Evolutionary conservation across 2,113 vertebrate species (phyloP).

Genomic region (Microcebus tavaratra): DNA sequence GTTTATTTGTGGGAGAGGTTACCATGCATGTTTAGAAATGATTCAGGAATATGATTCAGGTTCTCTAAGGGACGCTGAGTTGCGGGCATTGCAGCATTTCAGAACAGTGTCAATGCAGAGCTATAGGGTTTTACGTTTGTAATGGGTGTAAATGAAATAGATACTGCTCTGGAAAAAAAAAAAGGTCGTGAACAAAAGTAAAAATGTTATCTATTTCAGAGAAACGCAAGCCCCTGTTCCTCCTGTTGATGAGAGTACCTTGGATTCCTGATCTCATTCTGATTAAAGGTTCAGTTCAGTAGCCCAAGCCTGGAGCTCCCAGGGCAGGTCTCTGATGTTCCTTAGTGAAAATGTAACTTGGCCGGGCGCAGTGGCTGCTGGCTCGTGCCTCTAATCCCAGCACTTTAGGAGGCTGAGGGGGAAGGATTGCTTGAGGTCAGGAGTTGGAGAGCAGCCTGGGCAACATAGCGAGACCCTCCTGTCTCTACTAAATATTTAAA

Average conservation of each 20-base stretch:
- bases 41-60: not conserved
- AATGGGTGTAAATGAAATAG: not conserved
- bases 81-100: not conserved
- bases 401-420: no score
- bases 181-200: not conserved
- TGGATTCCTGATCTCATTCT: not conserved
- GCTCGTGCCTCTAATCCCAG: no score
- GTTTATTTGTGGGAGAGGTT: not conserved
- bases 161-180: not conserved
- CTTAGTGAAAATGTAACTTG: not conserved
- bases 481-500: no score
- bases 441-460: no score
- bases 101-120: not conserved
- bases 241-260: not conserved
- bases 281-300: not conserved
- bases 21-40: not conserved
- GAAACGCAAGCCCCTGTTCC: not conserved
- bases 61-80: not conserved
- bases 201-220: not conserved
- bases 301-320: not conserved
- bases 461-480: no score
- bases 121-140: not conserved
- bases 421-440: no score
- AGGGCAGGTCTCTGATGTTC: not conserved
- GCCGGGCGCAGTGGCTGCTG: no score